A percentile compares a stretch with the other conserved stretches of the same genome.
phyloP scores from a whole-genome alignment of 2,113 vertebrate species.

The Brachyhypopomus gauderio region DNA sequence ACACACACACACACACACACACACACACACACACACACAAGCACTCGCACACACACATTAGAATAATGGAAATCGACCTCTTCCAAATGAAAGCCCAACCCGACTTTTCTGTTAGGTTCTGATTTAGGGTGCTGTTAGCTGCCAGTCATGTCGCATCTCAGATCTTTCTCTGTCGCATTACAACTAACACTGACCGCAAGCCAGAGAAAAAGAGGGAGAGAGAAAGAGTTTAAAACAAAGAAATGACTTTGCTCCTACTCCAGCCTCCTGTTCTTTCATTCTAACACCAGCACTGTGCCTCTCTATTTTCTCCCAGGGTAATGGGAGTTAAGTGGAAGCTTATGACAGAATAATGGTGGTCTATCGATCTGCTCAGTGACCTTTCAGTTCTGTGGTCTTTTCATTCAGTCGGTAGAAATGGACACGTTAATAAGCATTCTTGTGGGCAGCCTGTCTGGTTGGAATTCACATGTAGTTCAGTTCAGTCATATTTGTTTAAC shows the following conservation, averaged over 20 bases:
- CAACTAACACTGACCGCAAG: slow-evolving; percentile 7
- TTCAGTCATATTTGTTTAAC: slow-evolving; percentile 23
- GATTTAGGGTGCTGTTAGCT: slow-evolving; percentile 31
- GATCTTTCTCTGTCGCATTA: slow-evolving; percentile 20
- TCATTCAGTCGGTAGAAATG: slow-evolving; percentile 9
- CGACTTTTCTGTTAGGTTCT: slow-evolving; percentile 30
- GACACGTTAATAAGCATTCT: slow-evolving; percentile 1
- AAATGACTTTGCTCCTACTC: background rate
- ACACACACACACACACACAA: background rate
- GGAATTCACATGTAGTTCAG: slow-evolving; percentile 8
- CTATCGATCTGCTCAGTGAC: slow-evolving; percentile 33
- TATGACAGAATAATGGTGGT: slow-evolving; percentile 39
- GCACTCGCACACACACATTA: background rate
- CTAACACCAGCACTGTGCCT: background rate
- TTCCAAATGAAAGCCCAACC: slow-evolving; percentile 39
- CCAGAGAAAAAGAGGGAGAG: slow-evolving; percentile 23
- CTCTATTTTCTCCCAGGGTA: slow-evolving; percentile 22
- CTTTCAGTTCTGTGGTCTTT: slow-evolving; percentile 27
- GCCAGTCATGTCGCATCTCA: slow-evolving; percentile 23
- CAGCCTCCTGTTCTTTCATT: slow-evolving; percentile 28
- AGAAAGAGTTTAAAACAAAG: slow-evolving; percentile 15
- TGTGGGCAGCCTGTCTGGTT: background rate
- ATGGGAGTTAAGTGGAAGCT: slow-evolving; percentile 34
- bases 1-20: slow-evolving; percentile 2
- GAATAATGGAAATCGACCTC: slow-evolving; percentile 23